Conservation (phyloP, 2,113 vertebrate species). For the Megalops atlanticus region DNA sequence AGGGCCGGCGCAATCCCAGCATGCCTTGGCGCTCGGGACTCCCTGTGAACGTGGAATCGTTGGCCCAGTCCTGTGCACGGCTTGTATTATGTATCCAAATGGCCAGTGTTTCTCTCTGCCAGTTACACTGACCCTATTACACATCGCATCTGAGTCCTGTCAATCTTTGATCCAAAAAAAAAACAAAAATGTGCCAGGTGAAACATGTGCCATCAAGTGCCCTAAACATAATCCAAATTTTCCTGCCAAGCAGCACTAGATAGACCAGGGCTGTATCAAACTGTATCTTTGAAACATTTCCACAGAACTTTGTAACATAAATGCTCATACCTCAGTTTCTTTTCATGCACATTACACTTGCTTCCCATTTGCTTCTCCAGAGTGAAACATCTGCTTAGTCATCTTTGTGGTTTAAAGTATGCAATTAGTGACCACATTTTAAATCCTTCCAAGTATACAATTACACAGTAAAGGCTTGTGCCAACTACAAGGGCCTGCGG, state of each 20-base stretch:
- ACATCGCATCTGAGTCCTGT: background rate
- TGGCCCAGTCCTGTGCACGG: background rate
- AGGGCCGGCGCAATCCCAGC: background rate
- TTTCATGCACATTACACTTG: background rate
- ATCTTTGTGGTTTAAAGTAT: background rate
- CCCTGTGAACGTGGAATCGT: background rate
- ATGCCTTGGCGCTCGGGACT: background rate
- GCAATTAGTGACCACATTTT: background rate
- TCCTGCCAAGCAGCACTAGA: background rate
- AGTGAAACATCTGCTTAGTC: background rate
- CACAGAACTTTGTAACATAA: background rate
- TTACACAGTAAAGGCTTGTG: background rate
- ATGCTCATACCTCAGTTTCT: background rate
- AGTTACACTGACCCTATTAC: background rate
- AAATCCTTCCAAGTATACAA: background rate
- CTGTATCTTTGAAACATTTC: background rate
- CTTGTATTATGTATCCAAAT: background rate
- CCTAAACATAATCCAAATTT: background rate
- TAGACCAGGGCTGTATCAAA: background rate
- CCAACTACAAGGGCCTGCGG: background rate
- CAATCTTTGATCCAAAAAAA: too few relatives aligned
- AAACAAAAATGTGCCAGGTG: background rate
- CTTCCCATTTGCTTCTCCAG: background rate
- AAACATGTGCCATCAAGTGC: constrained; percentile 5
- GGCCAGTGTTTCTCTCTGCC: background rate